Conservation (phyloP, 2,888 invertebrate genomes). For the Anarsia innoxiella region DNA sequence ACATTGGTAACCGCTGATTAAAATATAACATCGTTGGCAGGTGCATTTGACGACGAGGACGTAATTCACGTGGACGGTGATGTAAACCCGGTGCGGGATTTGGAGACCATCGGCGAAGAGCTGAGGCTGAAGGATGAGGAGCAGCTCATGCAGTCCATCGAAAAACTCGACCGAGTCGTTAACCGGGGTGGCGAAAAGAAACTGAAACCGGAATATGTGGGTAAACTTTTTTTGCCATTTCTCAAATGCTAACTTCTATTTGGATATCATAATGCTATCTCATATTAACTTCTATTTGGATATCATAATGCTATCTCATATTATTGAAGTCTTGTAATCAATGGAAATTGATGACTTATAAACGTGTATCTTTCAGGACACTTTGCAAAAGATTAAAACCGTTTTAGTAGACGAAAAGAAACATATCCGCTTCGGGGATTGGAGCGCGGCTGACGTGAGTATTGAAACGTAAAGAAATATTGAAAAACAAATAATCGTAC, state of each 20-base stretch:
- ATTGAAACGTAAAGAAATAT: too few species aligned
- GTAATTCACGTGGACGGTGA: slow-evolving; percentile 99
- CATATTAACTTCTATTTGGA: too few species aligned
- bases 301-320: too few species aligned
- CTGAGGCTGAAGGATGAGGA: slow-evolving; percentile 96
- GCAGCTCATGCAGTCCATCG: slow-evolving; percentile 85
- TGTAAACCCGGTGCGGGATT: slow-evolving; percentile 96
- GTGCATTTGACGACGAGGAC: slow-evolving; percentile 97
- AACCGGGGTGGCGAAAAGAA: slow-evolving; percentile 94
- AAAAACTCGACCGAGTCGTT: slow-evolving; percentile 89
- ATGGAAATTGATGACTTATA: background rate
- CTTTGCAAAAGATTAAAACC: slow-evolving; percentile 87
- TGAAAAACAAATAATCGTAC: background rate
- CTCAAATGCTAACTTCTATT: background rate
- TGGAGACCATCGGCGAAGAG: slow-evolving; percentile 97
- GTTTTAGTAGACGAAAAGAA: slow-evolving; percentile 91
- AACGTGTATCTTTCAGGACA: slow-evolving; percentile 79
- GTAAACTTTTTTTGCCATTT: slow-evolving; percentile 31
- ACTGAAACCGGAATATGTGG: slow-evolving; percentile 95
- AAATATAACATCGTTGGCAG: too few species aligned
- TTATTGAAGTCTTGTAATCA: background rate
- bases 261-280: too few species aligned
- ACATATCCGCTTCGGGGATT: slow-evolving; percentile 94
- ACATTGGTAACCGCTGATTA: too few species aligned
- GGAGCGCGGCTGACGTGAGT: slow-evolving; percentile 94